A percentile compares a stretch with the other conserved stretches of the same genome.
Evolutionary conservation across 1,140 invertebrate genomes (phyloP).

Genomic region (Drosophila novamexicana): DNA sequence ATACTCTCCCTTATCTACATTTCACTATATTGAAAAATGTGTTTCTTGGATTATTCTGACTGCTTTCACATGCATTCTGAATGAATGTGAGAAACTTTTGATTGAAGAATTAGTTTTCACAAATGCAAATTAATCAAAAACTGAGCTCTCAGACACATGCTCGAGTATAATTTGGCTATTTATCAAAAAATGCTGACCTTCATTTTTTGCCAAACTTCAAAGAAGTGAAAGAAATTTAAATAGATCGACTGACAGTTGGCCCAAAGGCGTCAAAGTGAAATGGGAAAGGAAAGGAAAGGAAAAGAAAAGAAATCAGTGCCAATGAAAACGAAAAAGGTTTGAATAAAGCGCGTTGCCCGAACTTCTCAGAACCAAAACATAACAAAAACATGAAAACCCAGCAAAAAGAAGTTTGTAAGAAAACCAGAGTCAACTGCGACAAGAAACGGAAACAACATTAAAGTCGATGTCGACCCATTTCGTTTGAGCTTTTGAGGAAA

Average conservation of each 20-base stretch:
- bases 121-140: background rate
- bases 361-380: constrained; percentile 63
- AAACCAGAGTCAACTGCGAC: constrained; percentile 37
- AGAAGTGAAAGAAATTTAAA: constrained; percentile 15
- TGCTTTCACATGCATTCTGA: no score
- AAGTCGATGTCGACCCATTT: constrained; percentile 74
- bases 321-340: constrained; percentile 78
- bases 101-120: background rate
- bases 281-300: constrained; percentile 3
- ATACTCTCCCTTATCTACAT: no score
- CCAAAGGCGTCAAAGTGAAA: constrained; percentile 54
- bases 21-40: no score
- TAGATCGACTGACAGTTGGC: constrained; percentile 29
- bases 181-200: background rate
- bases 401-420: constrained; percentile 26
- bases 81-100: background rate
- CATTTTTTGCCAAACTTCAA: background rate
- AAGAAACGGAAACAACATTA: constrained; percentile 47
- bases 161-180: constrained; percentile 1
- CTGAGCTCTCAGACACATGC: background rate
- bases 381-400: constrained; percentile 15
- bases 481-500: constrained; percentile 62
- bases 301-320: constrained; percentile 71
- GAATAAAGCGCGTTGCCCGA: constrained; percentile 42
- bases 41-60: no score